Base-by-base conservation (phyloP, 1,140 invertebrate species). In the Drosophila tristis region DNA sequence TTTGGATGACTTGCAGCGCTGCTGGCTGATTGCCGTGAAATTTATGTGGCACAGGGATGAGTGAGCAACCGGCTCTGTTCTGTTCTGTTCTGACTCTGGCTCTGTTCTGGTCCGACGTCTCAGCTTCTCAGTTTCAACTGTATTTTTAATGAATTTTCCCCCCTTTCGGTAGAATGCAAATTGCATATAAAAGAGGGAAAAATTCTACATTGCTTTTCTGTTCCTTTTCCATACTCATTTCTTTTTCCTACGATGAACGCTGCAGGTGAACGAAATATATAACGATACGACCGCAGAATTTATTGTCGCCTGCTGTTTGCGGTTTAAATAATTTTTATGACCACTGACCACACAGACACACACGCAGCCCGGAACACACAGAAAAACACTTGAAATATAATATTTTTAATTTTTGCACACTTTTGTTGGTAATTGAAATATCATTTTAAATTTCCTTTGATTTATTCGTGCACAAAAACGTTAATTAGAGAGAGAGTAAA, bases 21-120 rank as follows among this genome's bases (percentile, higher is more conserved):
- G 78, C 51, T 65, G 78, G 66, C 82, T 86, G 82, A 86, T 86
- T 86, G 82, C 82, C 82, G 82, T 86, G 78, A 86, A 87, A 86
- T 86, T 86, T 86, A 86, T 87, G 84, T 82, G 78, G 62, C 50
- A 62, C 59, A 55, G 54, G 58, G 50, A 45, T 59, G 65, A 80
- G 64, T 60, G 56, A 55, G 45, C 57, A 23, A 35, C 59, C 43
- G 56, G 61, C 70, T 50, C 57, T 43, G 44, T 51, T 65, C 31
- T 31, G 29, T 3, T 31, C 29, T 31, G 35, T 11, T n/a, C n/a
- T n/a, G n/a, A n/a, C n/a, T n/a, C n/a, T 16, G 16, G 1, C 16
- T 39, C 35, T 39, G 35, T 2, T 11, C 35, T 39, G 11, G 31
- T 35, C 35, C 35, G 35, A 4, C 35, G 11, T 39, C 35, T 39